Conservation (phyloP, 2,888 invertebrate species). For the Cremastinae sp. region DNA sequence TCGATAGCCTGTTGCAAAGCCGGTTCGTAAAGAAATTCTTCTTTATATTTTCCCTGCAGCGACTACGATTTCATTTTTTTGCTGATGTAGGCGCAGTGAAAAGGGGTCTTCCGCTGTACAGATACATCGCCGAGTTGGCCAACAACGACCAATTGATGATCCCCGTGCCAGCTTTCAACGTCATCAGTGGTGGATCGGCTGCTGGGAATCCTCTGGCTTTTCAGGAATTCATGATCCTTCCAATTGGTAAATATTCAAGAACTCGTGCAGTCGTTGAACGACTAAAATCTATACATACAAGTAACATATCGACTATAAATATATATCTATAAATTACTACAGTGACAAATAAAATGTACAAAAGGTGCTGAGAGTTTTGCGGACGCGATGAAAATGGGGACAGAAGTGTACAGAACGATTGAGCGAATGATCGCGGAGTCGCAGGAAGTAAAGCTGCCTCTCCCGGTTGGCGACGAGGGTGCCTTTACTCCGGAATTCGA, state of each 20-base stretch:
- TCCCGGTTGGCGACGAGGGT: constrained; percentile 70
- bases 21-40: constrained; percentile 54
- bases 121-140: constrained; percentile 73
- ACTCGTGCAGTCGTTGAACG: no score
- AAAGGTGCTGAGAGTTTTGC: constrained; percentile 74
- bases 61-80: no score
- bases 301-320: no score
- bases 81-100: constrained; percentile 72
- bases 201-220: constrained; percentile 71
- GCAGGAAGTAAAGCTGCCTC: constrained; percentile 69
- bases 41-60: no score
- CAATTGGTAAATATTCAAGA: constrained; percentile 65
- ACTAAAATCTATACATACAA: not conserved
- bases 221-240: constrained; percentile 75
- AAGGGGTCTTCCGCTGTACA: constrained; percentile 74
- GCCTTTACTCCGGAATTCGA: constrained; percentile 71
- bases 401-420: constrained; percentile 70
- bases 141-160: constrained; percentile 69
- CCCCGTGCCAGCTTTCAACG: constrained; percentile 75
- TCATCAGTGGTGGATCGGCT: constrained; percentile 74
- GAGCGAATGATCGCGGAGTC: constrained; percentile 70
- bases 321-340: not conserved
- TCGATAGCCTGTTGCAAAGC: constrained; percentile 77
- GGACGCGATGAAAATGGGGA: constrained; percentile 75
- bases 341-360: constrained; percentile 7